Evolutionary conservation across 2,113 vertebrate genomes (phyloP).

Genomic region (Amphiprion ocellaris): DNA sequence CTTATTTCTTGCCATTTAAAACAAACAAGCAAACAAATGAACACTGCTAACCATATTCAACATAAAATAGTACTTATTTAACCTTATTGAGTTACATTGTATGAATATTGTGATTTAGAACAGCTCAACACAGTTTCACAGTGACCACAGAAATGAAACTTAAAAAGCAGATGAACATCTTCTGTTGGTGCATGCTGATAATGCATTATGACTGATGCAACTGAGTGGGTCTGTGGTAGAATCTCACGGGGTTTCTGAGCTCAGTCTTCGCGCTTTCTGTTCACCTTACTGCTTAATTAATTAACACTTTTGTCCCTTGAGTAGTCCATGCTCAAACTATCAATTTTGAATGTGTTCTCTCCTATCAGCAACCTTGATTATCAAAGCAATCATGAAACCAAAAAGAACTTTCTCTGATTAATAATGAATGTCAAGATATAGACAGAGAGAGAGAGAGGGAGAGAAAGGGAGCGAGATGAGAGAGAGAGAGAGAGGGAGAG

Average conservation of each 20-base stretch:
- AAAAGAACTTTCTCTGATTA: slow-evolving; percentile 68
- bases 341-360: slow-evolving; percentile 57
- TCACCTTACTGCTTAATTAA: slow-evolving; percentile 69
- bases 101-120: background rate
- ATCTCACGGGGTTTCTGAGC: slow-evolving; percentile 33
- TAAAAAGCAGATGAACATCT: background rate
- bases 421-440: slow-evolving; percentile 61
- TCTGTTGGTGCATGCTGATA: slow-evolving; percentile 6
- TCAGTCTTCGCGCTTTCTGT: slow-evolving; percentile 23
- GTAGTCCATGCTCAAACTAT: slow-evolving; percentile 59
- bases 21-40: no score
- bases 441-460: slow-evolving; percentile 1
- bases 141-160: background rate
- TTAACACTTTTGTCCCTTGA: slow-evolving; percentile 62
- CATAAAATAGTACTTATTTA: no score
- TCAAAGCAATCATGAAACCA: slow-evolving; percentile 71
- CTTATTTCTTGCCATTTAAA: no score
- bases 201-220: slow-evolving; percentile 37
- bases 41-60: no score
- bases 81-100: no score
- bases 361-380: slow-evolving; percentile 73
- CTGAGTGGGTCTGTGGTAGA: background rate
- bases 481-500: background rate
- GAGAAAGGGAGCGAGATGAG: background rate
- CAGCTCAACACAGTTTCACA: background rate